Base-by-base conservation (phyloP, 2,797 vertebrate species). In the Epinephelus coioides region DNA sequence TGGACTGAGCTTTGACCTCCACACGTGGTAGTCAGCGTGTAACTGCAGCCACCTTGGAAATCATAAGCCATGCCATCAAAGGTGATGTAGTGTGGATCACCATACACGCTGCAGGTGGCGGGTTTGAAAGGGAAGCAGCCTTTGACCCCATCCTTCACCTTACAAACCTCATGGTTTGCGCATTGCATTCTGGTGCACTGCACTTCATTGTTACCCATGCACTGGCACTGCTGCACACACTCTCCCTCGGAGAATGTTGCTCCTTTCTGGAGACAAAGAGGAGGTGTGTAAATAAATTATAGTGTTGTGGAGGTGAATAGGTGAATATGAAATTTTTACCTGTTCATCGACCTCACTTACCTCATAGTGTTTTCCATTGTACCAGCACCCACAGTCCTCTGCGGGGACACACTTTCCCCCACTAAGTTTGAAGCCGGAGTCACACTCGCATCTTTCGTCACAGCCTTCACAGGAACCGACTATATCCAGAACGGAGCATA, bases 361-460 rank as follows among this genome's bases (percentile, higher is more conserved):
- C 88, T 90, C 71, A 68, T 94, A 95, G 85, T 97, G 95, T 68
- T 91, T 91, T 69, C 83, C 95, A 38, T 95, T 85, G 73, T 89
- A 86, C 94, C 95, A 94, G 86, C 97, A 97, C 59, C 97, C 97
- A n/a, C 97, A 97, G 60, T 93, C 85, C 40, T 91, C 91, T 50
- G 83, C 82, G 17, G 88, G 80, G 51, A 97, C 96, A 11, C 97
- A 97, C 34, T 5, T 89, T 19, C 84, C 93, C 0, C 88, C 94
- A 3, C 95, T 96, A 73, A 96, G 88, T 75, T 95, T 92, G 18
- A 95, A 96, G 64, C 96, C 96, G 0, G 86, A 6, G n/a, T 97
- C 70, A 27, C 97, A 97, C 74, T 96, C 95, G 19, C 97, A 97
- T 78, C 93, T 92, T 84, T 97, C 95, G 11, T 88, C 77, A 44